Conservation (phyloP, 2,113 vertebrate genomes). For the Camarhynchus parvulus region DNA sequence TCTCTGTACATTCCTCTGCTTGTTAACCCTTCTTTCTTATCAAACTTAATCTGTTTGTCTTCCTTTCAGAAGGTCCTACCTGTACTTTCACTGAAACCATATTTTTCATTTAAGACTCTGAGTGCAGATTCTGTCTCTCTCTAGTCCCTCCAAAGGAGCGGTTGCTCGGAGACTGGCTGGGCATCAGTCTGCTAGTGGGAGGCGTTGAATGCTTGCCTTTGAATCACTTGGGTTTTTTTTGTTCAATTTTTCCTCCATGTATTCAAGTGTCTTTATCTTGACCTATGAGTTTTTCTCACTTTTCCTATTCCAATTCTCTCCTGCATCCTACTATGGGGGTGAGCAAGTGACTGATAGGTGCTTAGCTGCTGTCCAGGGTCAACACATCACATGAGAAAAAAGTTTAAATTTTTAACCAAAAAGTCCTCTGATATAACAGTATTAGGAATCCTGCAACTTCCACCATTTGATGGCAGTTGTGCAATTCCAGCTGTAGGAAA, state of each 20-base stretch:
- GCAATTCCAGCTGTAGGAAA: background rate
- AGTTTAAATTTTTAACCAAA: background rate
- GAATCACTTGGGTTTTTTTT: background rate
- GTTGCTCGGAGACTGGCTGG: background rate
- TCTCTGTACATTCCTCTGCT: background rate
- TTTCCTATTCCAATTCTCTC: background rate
- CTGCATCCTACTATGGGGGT: fast-evolving
- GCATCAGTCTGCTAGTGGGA: background rate
- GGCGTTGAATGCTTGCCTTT: background rate
- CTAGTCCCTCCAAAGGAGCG: background rate
- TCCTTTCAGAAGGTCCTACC: background rate
- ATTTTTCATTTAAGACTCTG: background rate
- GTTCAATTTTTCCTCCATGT: background rate
- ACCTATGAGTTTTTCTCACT: background rate
- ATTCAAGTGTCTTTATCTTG: background rate
- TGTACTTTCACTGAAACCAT: background rate
- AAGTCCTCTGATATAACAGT: background rate
- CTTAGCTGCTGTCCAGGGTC: background rate
- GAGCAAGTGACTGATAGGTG: fast-evolving
- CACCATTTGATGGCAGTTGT: background rate
- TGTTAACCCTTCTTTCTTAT: background rate
- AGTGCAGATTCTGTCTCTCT: background rate
- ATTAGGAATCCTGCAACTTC: background rate
- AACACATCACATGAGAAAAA: background rate
- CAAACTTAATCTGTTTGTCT: background rate